Evolutionary conservation across 2,113 vertebrate species (phyloP), one percentile per base, ranked within the genome.

Genomic region (Dicerorhinus sumatrensis): DNA sequence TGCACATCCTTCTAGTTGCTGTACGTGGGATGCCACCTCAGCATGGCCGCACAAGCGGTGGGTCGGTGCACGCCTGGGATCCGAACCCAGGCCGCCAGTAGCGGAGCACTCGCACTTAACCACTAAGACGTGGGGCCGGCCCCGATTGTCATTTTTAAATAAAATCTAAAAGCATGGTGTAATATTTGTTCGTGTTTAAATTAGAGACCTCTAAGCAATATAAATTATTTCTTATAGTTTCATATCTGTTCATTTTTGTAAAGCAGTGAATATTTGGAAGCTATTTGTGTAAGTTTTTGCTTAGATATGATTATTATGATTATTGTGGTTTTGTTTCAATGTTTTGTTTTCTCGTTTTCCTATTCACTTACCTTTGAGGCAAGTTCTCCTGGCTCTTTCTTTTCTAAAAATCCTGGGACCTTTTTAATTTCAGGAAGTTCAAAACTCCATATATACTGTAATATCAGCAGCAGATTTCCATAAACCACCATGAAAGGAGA

Each of bases 401-500:
- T 98, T 96, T 99, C 98, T 93, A 99, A 99, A 97, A 99, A 98
- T 8, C 99, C 99, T 0, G 99, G 97, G 36, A 99, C 98, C 4
- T 98, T 87, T 97, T 98, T 98, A 97, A 99, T 99, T 2, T 98
- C 67, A 2, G 99, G 91, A 51, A 98, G 98, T 36, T 99, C 98
- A 95, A 99, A 99, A 91, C 99, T 99, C 99, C 99, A 99, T 95
- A 99, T 99, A 97, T 99, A 99, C 97, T 99, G 99, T 96, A 99
- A 98, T 0, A 99, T 98, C 48, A 99, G 98, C 79, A 99, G 93
- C 70, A 99, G 98, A 98, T 99, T 99, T 65, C 99, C 99, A 58
- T 99, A 99, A 12, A 99, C 98, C 31, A 99, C 99, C 99, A 99
- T 99, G 98, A 99, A 99, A 1, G 99, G 99, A 2, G 99, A 99